These are phyloP conservation scores for Ectemnius cavifrons DNA, from an alignment of 2,888 invertebrate genomes.

Conservation along the genomic window DNA sequence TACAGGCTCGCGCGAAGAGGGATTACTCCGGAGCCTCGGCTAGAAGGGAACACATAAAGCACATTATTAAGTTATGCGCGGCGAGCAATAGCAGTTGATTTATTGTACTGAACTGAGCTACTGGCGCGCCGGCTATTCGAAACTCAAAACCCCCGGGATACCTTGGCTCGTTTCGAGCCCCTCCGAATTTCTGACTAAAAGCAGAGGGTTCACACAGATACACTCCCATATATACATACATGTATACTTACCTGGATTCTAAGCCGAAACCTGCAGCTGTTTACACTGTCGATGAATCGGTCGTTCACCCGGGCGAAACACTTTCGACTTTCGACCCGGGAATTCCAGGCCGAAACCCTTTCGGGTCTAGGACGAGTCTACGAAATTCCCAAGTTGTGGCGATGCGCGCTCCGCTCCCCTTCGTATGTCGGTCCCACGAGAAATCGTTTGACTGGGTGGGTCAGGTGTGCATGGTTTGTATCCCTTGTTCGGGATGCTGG, in stretches of 20 bases:
- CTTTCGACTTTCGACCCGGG: slow-evolving; percentile 32
- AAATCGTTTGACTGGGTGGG: not conserved
- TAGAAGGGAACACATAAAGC: not conserved
- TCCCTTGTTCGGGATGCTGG: slow-evolving; percentile 8
- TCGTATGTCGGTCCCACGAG: slow-evolving; percentile 17
- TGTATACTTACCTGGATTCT: slow-evolving; percentile 32
- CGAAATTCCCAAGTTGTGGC: slow-evolving; percentile 11
- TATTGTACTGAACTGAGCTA: not conserved
- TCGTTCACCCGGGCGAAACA: slow-evolving; percentile 52
- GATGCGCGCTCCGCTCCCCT: slow-evolving; percentile 26
- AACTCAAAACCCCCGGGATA: not conserved
- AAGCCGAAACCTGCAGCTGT: slow-evolving; percentile 51
- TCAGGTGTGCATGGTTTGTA: not conserved
- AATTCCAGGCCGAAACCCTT: slow-evolving; percentile 36
- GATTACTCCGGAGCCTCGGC: too few relatives aligned
- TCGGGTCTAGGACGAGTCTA: slow-evolving; percentile 47
- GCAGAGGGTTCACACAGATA: slow-evolving; percentile 16
- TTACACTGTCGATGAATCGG: slow-evolving; percentile 48
- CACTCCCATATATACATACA: too few relatives aligned
- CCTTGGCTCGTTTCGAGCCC: slow-evolving; percentile 16
- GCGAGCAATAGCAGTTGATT: not conserved
- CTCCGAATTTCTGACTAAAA: slow-evolving; percentile 42
- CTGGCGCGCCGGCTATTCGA: not conserved
- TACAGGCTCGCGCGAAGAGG: too few relatives aligned
- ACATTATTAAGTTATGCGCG: slow-evolving; percentile 1